These are phyloP conservation scores for Tonatia bakeri DNA, from an alignment of 2,113 vertebrate genomes.

Conservation along the genomic window DNA sequence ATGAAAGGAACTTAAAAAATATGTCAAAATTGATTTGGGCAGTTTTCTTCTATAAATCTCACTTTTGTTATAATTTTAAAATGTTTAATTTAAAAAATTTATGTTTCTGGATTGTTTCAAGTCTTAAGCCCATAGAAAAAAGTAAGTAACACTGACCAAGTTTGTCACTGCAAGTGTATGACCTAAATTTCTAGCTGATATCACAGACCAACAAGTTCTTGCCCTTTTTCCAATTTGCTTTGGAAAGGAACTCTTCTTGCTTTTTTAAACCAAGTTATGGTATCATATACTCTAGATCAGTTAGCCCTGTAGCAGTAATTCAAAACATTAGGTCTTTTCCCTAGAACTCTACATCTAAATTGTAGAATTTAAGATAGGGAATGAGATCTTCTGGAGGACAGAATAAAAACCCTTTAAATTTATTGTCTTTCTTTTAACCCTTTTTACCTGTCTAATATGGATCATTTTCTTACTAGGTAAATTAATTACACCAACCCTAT, in stretches of 20 bases:
- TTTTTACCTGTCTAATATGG: neutral
- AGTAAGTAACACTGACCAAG: neutral
- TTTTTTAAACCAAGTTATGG: neutral
- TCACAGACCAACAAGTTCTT: neutral
- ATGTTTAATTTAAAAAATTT: neutral
- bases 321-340: neutral
- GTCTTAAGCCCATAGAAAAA: slow-evolving; percentile 2
- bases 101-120: slow-evolving; percentile 36
- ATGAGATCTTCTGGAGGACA: neutral
- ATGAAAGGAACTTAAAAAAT: neutral
- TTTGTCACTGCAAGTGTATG: neutral
- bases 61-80: neutral
- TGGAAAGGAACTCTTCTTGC: neutral
- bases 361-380: slow-evolving; percentile 4
- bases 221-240: neutral
- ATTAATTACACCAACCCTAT: neutral
- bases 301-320: neutral
- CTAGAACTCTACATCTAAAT: neutral
- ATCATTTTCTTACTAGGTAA: slow-evolving; percentile 9
- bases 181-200: neutral
- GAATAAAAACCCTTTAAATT: neutral
- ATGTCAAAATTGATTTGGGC: neutral
- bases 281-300: neutral
- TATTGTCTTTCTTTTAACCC: neutral
- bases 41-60: neutral